These are phyloP conservation scores for Chamaetylas fuelleborni DNA, from an alignment of 2,113 vertebrate species.

Conservation along the genomic window DNA sequence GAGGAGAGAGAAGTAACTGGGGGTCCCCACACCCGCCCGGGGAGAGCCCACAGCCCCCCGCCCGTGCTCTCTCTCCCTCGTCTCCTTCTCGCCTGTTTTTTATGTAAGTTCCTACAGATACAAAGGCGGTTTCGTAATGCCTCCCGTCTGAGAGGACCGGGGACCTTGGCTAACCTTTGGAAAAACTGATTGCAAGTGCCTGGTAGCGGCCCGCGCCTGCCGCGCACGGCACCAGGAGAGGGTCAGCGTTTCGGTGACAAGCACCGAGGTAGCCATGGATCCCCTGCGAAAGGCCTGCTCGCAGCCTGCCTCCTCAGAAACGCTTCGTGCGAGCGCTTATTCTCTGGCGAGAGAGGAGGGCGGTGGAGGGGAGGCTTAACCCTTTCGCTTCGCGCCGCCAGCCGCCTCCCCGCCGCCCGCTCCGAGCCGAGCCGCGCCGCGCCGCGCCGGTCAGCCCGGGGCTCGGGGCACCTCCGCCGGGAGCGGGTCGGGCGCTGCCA, in stretches of 20 bases:
- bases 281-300: constrained; percentile 64
- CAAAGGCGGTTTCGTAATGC: constrained; percentile 70
- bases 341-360: constrained; percentile 47
- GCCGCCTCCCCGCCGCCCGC: background rate
- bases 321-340: constrained; percentile 55
- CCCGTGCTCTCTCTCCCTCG: background rate
- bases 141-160: constrained; percentile 56
- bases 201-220: constrained; percentile 34
- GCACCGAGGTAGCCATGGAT: constrained; percentile 67
- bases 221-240: constrained; percentile 21
- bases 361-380: constrained; percentile 47
- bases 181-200: constrained; percentile 68
- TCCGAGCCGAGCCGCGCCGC: background rate
- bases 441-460: background rate
- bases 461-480: background rate
- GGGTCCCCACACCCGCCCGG: background rate
- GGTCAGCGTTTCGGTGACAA: constrained; percentile 47
- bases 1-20: background rate
- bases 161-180: constrained; percentile 74
- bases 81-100: background rate
- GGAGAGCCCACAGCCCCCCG: background rate
- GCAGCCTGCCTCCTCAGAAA: constrained; percentile 56
- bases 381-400: background rate
- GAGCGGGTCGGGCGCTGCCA: background rate
- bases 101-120: constrained; percentile 3